These are phyloP conservation scores for Drosophila acutilabella DNA, from an alignment of 2,888 invertebrate genomes.

Conservation along the genomic window DNA sequence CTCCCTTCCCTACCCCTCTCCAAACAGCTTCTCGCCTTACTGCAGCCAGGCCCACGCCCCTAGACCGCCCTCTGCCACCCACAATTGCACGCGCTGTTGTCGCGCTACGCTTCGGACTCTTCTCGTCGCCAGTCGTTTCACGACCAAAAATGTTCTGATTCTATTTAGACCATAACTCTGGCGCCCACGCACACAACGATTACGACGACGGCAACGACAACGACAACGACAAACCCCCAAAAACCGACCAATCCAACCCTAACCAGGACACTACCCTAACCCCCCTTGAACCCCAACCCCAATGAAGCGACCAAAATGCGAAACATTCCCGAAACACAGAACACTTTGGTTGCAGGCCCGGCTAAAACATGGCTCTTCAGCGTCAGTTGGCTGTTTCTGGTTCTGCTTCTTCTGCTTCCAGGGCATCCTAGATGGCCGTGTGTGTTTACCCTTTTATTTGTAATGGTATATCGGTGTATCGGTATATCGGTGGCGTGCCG, in stretches of 20 bases:
- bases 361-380: constrained; percentile 3
- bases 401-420: constrained; percentile 19
- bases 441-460: constrained; percentile 51
- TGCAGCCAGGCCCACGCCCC: background rate
- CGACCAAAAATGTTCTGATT: constrained; percentile 57
- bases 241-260: constrained; percentile 13
- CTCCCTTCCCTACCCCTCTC: background rate
- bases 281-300: constrained; percentile 8
- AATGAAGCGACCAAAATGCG: constrained; percentile 22
- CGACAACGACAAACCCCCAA: background rate
- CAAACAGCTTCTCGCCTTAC: background rate
- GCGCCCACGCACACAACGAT: constrained; percentile 33
- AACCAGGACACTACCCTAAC: background rate
- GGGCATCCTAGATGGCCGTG: constrained; percentile 17
- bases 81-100: background rate
- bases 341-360: constrained; percentile 4
- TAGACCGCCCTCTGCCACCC: background rate
- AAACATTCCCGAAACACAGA: constrained; percentile 11
- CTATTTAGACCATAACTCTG: constrained; percentile 71
- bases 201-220: constrained; percentile 9
- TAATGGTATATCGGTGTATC: constrained; percentile 37
- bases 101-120: constrained; percentile 26
- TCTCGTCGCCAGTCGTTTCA: constrained; percentile 16
- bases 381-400: no score
- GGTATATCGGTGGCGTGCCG: constrained; percentile 31